These are phyloP conservation scores for Azorinus chamasolen DNA, from an alignment of 2,888 invertebrate species.

Conservation along the genomic window DNA sequence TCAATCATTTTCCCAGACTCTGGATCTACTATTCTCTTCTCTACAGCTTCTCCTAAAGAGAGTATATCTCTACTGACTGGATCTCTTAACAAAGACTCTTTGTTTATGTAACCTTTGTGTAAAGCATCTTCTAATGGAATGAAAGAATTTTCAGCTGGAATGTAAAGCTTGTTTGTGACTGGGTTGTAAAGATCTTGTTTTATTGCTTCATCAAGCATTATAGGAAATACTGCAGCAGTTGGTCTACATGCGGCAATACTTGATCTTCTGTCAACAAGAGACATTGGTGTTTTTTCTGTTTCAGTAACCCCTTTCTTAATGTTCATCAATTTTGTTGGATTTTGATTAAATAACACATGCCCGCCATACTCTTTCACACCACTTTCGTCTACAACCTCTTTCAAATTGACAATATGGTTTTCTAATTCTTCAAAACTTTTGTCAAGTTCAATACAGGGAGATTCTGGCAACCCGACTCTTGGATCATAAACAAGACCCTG, in stretches of 20 bases:
- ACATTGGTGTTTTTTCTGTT: conserved; percentile 29
- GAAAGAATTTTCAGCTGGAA: conserved; percentile 67
- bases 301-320: conserved; percentile 3
- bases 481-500: conserved; percentile 70
- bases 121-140: conserved; percentile 79
- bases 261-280: conserved; percentile 39
- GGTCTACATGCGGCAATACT: conserved; percentile 34
- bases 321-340: conserved; percentile 9
- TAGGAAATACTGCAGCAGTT: conserved; percentile 42
- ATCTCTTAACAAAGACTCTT: conserved; percentile 79
- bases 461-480: conserved; percentile 39
- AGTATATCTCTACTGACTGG: conserved; percentile 80
- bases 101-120: conserved; percentile 74
- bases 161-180: conserved; percentile 75
- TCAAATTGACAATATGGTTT: conserved; percentile 53
- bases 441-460: conserved; percentile 21
- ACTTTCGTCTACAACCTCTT: conserved; percentile 34
- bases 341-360: conserved; percentile 55
- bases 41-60: conserved; percentile 79
- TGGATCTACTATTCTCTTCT: conserved; percentile 79
- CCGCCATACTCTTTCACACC: conserved; percentile 58
- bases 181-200: conserved; percentile 80
- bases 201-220: conserved; percentile 82
- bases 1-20: conserved; percentile 82
- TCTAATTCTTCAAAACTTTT: conserved; percentile 30